Evolutionary conservation across 2,113 vertebrate species (phyloP), one percentile per base, ranked within the genome.

Genomic region (Alaudala cheleensis): DNA sequence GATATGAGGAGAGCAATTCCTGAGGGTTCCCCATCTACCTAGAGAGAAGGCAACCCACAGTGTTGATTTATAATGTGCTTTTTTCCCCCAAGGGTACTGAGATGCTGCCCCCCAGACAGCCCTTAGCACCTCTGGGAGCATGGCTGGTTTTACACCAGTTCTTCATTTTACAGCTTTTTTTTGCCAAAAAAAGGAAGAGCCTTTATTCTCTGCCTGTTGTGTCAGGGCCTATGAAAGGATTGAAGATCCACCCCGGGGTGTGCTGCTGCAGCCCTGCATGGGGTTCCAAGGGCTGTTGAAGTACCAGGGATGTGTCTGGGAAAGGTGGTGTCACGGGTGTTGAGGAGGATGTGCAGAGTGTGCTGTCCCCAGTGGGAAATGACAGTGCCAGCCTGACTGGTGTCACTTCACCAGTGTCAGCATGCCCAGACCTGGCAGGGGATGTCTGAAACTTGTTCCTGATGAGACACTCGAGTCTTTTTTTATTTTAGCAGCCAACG

Each of bases 11-110:
- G 47, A 53, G 40, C 20, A 42, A 34, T 57, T 70, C 71, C 72
- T 56, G 2, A 49, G 31, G 11, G 28, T 6, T 83, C 14, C 22
- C 6, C 16, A 3, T 4, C 31, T 7, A 2, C 0, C 1, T 0
- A 18, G 57, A 44, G n/a, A 53, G 24, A 62, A 70, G 45, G 26
- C 37, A 74, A 13, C 24, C 24, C 37, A 13, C 54, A 14, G 6
- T 3, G 12, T 3, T 45, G 25, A 14, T 45, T 81, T 60, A 21
- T n/a, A 37, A 9, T 0, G 5, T 49, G 31, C 10, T 37, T 64
- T 14, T 45, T 21, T 17, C 5, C 37, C 25, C 17, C 7, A 3
- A 9, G 18, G 3, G 47, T 29, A 5, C 31, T 22, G 58, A 53
- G 40, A 12, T 53, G 25, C 28, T 20, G 9, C 45, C 16, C 45